Conservation (phyloP, 1,140 invertebrate species). For the Dendroctonus valens region DNA sequence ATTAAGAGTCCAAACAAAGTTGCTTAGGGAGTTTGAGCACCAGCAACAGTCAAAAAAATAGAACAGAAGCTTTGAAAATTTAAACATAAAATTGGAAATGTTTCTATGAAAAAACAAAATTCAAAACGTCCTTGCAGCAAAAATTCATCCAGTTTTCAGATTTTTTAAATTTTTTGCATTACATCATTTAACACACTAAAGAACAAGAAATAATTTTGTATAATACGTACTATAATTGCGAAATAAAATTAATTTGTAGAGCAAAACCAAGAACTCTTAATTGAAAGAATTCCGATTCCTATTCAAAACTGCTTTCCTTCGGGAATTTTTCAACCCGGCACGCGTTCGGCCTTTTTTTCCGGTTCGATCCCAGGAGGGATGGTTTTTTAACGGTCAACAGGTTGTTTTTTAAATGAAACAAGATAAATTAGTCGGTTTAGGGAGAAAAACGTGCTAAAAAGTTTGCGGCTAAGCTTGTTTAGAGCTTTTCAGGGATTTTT, state of each 20-base stretch:
- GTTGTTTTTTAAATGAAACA: constrained; percentile 12
- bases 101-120: too few species aligned
- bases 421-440: constrained; percentile 14
- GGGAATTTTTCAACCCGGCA: constrained; percentile 13
- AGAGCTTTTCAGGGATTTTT: constrained; percentile 24
- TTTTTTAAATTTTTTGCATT: too few species aligned
- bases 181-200: too few species aligned
- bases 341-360: constrained; percentile 8
- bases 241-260: too few species aligned
- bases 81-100: too few species aligned
- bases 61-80: too few species aligned
- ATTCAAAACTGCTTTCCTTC: constrained; percentile 21
- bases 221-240: too few species aligned
- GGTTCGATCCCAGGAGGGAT: background rate
- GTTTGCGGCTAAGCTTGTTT: constrained; percentile 25
- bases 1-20: constrained; percentile 6
- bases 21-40: too few species aligned
- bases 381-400: constrained; percentile 6
- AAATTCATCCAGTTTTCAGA: too few species aligned
- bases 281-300: background rate
- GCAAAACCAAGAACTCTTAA: constrained; percentile 6
- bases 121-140: too few species aligned
- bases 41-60: too few species aligned
- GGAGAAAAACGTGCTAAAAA: constrained; percentile 26
- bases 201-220: too few species aligned